These are phyloP conservation scores for Scaeva pyrastri DNA, from an alignment of 2,888 invertebrate species.

Conservation along the genomic window DNA sequence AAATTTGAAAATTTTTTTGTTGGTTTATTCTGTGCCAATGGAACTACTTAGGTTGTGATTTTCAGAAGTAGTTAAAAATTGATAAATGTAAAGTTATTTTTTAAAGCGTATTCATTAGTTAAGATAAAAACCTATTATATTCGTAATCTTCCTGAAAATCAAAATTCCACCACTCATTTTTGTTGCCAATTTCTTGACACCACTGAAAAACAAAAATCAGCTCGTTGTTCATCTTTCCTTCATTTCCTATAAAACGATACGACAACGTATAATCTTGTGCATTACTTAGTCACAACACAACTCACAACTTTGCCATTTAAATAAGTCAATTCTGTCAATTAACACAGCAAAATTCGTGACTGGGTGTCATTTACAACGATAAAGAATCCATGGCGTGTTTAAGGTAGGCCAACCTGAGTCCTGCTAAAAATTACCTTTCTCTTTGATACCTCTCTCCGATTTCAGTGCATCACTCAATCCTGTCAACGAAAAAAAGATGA, in stretches of 20 bases:
- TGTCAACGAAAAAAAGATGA: constrained; percentile 45
- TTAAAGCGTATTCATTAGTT: no score
- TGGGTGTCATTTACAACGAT: constrained; percentile 23
- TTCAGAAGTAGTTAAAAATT: no score
- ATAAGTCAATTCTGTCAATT: constrained; percentile 37
- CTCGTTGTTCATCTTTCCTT: background rate
- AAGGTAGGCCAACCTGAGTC: background rate
- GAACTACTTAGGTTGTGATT: no score
- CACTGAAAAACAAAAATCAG: no score
- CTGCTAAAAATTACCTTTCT: constrained; percentile 45
- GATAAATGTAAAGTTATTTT: no score
- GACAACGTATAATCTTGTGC: no score
- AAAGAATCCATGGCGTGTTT: constrained; percentile 16
- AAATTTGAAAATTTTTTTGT: no score
- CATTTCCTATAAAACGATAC: background rate
- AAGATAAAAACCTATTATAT: no score
- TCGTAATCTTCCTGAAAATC: no score
- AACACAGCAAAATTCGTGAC: constrained; percentile 32
- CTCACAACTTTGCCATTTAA: background rate
- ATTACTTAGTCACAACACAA: background rate
- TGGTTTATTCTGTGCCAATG: no score
- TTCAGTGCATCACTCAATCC: constrained; percentile 17
- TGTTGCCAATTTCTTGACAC: no score
- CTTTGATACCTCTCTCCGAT: constrained; percentile 24
- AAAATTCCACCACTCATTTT: no score